A percentile compares a stretch with the other conserved stretches of the same genome.
Conservation (phyloP, 2,888 invertebrate genomes). For the Arrhopalites spinosus region DNA sequence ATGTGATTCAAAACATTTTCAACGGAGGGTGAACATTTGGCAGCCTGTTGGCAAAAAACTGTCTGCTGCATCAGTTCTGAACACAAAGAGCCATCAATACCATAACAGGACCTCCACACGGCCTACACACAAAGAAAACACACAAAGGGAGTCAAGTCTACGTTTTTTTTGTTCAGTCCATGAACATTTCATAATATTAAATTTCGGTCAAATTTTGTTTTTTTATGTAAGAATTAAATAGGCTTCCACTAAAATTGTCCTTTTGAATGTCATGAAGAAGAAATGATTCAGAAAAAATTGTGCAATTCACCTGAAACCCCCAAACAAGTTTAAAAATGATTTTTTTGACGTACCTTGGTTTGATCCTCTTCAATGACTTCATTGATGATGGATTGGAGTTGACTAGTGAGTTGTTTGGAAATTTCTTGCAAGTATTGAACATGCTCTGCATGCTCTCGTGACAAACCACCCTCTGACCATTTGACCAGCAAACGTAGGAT, state of each 20-base stretch:
- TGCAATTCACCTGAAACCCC: no score
- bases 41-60: conserved; percentile 72
- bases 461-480: conserved; percentile 60
- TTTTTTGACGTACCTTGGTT: conserved; percentile 58
- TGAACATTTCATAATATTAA: no score
- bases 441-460: conserved; percentile 64
- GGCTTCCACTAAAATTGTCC: no score
- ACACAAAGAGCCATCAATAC: conserved; percentile 66
- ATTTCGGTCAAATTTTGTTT: no score
- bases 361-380: conserved; percentile 72
- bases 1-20: conserved; percentile 71
- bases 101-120: conserved; percentile 66
- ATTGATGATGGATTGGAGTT: conserved; percentile 72
- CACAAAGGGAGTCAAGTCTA: not conserved
- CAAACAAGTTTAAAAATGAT: no score
- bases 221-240: no score
- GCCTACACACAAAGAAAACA: conserved; percentile 49
- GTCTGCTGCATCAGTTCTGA: conserved; percentile 75
- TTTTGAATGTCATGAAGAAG: no score
- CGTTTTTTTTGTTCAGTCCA: no score
- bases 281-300: no score
- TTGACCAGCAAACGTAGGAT: conserved; percentile 68
- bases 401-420: conserved; percentile 69
- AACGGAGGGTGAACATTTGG: conserved; percentile 72
- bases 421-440: conserved; percentile 69